Evolutionary conservation across 1,140 invertebrate genomes (phyloP).

Genomic region (Bombus balteatus): DNA sequence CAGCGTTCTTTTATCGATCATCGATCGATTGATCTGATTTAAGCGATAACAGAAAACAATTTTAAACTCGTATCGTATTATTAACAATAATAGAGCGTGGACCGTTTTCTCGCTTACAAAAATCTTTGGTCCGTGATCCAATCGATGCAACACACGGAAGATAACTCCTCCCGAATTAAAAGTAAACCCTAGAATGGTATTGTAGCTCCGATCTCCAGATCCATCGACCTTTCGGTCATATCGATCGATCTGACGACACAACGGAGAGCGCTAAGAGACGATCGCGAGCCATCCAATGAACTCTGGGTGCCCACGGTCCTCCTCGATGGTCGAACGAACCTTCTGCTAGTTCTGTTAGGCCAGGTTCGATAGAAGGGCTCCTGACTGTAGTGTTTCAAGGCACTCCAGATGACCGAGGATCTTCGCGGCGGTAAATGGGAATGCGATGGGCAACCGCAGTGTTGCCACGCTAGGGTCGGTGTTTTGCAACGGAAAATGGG

Average conservation of each 20-base stretch:
- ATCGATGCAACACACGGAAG: constrained; percentile 4
- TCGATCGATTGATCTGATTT: not conserved
- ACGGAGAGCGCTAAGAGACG: constrained; percentile 49
- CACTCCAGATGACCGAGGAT: constrained; percentile 72
- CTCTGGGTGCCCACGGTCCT: constrained; percentile 62
- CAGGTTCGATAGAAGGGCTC: constrained; percentile 75
- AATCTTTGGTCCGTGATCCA: constrained; percentile 34
- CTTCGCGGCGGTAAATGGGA: constrained; percentile 63
- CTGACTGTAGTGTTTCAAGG: constrained; percentile 69
- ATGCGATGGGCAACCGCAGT: constrained; percentile 72
- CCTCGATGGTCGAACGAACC: constrained; percentile 43
- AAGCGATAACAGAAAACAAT: constrained; percentile 27
- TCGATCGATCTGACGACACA: constrained; percentile 65
- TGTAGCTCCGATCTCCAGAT: constrained; percentile 70
- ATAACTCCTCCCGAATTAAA: constrained; percentile 17
- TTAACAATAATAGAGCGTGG: constrained; percentile 12
- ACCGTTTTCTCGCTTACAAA: constrained; percentile 3
- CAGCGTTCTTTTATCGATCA: not conserved
- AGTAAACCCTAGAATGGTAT: constrained; percentile 73
- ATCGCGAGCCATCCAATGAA: constrained; percentile 50
- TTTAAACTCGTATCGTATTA: not conserved
- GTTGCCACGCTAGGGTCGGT: constrained; percentile 64
- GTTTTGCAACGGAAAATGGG: constrained; percentile 54
- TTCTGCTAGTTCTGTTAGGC: constrained; percentile 67
- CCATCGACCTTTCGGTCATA: constrained; percentile 56